Base-by-base conservation (phyloP, 2,113 vertebrate species). In the Sula dactylatra region DNA sequence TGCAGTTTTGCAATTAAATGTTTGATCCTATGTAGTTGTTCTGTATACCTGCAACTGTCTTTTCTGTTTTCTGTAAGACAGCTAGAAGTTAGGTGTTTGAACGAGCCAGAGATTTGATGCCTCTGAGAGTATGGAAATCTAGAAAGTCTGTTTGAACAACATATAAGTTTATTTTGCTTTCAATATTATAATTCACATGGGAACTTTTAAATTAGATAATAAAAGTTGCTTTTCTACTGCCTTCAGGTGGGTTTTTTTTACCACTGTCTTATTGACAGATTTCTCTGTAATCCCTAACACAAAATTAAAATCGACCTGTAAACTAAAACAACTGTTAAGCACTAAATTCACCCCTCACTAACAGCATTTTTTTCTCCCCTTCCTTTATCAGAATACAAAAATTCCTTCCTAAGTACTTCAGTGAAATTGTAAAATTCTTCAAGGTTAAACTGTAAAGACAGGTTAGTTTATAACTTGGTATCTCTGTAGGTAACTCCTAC, bases 231-330 rank as follows among this genome's bases (percentile, higher is more conserved):
- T 58, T 87, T 71, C 79, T 95, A 74, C 50, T 42, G 10, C 77
- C 83, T 96, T 95, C 77, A 65, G 77, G 77, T 92, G 47, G n/a
- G n/a, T 71, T 93, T 96, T 83, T 38, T 96, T 38, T 42, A 86
- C 69, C 44, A 82, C 66, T 97, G 95, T 97, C 90, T 93, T 98
- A 97, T 97, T 98, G 97, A 97, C 82, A 88, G 44, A 77, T 91
- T 97, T 91, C 89, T 97, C 83, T 97, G 90, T 96, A 97, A 97
- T 97, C 96, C 83, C 56, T 95, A 92, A 97, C 78, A 95, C 88
- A 97, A 98, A 98, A 98, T 98, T 97, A 98, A 97, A 98, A 97
- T 98, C 76, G 82, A 98, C 93, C 80, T 96, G 65, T 97, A 96
- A 96, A 95, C 85, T 95, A 76, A 96, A 98, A 97, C 94, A 98